These are phyloP conservation scores for Conger conger DNA, from an alignment of 2,113 vertebrate genomes.

Conservation along the genomic window DNA sequence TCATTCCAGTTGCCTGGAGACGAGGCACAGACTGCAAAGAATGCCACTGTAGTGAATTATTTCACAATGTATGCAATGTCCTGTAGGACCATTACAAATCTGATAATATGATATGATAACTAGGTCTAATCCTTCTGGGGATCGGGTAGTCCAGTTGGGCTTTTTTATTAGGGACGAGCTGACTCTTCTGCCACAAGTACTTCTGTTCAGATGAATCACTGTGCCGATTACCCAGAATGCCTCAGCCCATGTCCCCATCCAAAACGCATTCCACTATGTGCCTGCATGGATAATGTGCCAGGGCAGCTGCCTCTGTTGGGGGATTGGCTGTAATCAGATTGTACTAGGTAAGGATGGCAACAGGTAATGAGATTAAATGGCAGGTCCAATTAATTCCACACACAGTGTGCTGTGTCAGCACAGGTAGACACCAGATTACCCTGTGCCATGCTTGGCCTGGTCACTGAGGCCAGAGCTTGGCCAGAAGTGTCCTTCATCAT, in stretches of 20 bases:
- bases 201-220: neutral
- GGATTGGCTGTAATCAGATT: conserved; percentile 58
- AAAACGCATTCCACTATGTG: neutral
- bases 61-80: neutral
- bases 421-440: conserved; percentile 67
- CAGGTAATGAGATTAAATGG: conserved; percentile 69
- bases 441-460: conserved; percentile 50
- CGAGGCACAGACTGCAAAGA: neutral
- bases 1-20: neutral
- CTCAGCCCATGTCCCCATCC: neutral
- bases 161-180: neutral
- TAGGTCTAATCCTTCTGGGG: neutral
- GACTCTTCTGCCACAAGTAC: neutral
- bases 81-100: neutral
- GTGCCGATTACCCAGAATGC: neutral
- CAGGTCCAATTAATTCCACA: conserved; percentile 30
- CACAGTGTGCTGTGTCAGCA: conserved; percentile 67
- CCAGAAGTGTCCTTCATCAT: no score
- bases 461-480: neutral
- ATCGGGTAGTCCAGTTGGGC: neutral
- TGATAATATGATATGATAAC: neutral
- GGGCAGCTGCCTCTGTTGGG: conserved; percentile 50
- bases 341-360: conserved; percentile 35
- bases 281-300: neutral
- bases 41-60: no score